Percentiles rank a stretch among this genome's conserved stretches.
Evolutionary conservation across 2,113 vertebrate genomes (phyloP).

Genomic region (Oncorhynchus mykiss): DNA sequence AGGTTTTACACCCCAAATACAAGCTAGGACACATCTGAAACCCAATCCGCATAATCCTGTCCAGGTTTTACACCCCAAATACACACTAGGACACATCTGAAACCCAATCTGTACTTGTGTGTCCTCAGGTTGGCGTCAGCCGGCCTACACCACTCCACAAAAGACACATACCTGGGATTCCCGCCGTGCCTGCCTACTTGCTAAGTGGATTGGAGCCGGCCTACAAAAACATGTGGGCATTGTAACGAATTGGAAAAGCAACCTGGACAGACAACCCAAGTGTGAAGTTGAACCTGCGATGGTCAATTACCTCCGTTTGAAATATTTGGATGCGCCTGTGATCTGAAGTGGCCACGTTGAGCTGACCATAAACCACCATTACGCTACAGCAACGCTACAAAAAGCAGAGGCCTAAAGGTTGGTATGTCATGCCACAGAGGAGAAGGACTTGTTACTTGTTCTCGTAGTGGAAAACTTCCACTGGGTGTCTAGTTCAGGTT

Average conservation of each 20-base stretch:
- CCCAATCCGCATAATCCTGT: conserved; percentile 62
- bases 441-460: background rate
- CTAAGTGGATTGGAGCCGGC: conserved; percentile 79
- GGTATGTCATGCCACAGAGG: conserved; percentile 26
- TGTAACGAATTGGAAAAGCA: conserved; percentile 75
- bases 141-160: conserved; percentile 78
- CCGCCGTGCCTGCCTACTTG: conserved; percentile 79
- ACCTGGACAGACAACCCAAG: conserved; percentile 78
- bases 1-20: too few relatives aligned
- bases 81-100: too few relatives aligned
- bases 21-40: conserved; percentile 82
- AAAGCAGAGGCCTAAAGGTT: conserved; percentile 57
- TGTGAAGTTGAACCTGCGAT: conserved; percentile 78
- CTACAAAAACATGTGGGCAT: conserved; percentile 81
- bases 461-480: too few relatives aligned
- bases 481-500: too few relatives aligned
- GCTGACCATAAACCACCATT: conserved; percentile 59
- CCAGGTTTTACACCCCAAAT: too few relatives aligned
- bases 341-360: conserved; percentile 25
- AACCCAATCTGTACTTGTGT: conserved; percentile 57
- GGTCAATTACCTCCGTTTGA: conserved; percentile 75
- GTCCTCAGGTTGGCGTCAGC: conserved; percentile 87
- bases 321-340: conserved; percentile 55
- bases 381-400: conserved; percentile 52
- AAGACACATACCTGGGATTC: conserved; percentile 90